These are phyloP conservation scores for Exephanes ischioxanthus DNA, from an alignment of 2,888 invertebrate genomes.

Conservation along the genomic window DNA sequence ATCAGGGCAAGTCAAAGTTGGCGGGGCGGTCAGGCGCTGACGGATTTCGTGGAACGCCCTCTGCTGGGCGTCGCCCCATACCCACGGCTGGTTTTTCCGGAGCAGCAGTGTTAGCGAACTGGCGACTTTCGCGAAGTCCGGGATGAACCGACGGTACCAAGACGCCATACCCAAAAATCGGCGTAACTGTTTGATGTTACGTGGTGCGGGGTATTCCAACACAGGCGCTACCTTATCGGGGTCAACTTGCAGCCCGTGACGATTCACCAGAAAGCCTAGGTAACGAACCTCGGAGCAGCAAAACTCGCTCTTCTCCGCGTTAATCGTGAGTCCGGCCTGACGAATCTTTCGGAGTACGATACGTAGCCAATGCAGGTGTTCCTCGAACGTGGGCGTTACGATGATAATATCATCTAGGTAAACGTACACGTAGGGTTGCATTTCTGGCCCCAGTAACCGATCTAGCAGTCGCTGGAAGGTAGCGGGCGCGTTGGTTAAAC, in stretches of 20 bases:
- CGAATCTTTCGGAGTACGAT: slow-evolving; percentile 70
- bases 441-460: slow-evolving; percentile 68
- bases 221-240: slow-evolving; percentile 27
- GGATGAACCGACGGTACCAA: slow-evolving; percentile 52
- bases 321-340: slow-evolving; percentile 69
- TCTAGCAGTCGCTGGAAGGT: slow-evolving; percentile 77
- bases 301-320: slow-evolving; percentile 28
- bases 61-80: slow-evolving; percentile 46
- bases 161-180: slow-evolving; percentile 27
- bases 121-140: slow-evolving; percentile 5
- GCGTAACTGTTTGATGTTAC: slow-evolving; percentile 33
- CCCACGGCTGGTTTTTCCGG: slow-evolving; percentile 17
- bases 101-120: slow-evolving; percentile 10
- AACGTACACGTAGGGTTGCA: slow-evolving; percentile 56
- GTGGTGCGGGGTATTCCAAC: neutral
- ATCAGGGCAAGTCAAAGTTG: slow-evolving; percentile 65
- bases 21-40: slow-evolving; percentile 45
- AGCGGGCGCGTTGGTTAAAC: slow-evolving; percentile 73
- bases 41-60: slow-evolving; percentile 45
- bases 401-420: slow-evolving; percentile 68
- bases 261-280: slow-evolving; percentile 38
- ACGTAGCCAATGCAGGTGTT: slow-evolving; percentile 62
- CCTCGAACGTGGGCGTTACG: slow-evolving; percentile 53
- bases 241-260: slow-evolving; percentile 6
- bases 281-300: slow-evolving; percentile 30